Conservation (phyloP, 2,113 vertebrate genomes). For the Typhlomys cinereus region DNA sequence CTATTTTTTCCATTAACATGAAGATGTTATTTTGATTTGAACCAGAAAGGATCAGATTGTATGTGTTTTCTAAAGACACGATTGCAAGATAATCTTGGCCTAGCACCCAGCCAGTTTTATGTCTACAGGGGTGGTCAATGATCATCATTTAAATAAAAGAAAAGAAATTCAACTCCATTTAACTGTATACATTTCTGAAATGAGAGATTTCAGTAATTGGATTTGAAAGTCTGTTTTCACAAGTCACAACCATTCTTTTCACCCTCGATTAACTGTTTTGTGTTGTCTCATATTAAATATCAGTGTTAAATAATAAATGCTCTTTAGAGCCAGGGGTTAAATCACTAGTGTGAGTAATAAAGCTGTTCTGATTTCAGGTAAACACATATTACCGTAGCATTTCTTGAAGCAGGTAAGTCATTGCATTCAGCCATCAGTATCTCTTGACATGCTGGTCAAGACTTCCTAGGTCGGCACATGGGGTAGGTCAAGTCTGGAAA, state of each 20-base stretch:
- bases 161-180: not conserved
- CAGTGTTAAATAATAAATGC: constrained; percentile 40
- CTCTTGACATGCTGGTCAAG: not conserved
- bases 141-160: not conserved
- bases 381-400: not conserved
- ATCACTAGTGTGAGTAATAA: constrained; percentile 10
- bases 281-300: not conserved
- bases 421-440: not conserved
- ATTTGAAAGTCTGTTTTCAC: constrained; percentile 16
- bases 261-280: not conserved
- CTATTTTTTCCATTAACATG: not conserved
- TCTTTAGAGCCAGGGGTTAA: not conserved
- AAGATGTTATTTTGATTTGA: not conserved
- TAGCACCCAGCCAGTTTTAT: not conserved
- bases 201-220: not conserved
- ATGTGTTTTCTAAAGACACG: not conserved
- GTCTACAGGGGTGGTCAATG: not conserved
- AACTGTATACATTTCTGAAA: not conserved
- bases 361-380: not conserved
- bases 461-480: not conserved
- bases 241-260: not conserved
- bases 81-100: not conserved
- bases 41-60: not conserved
- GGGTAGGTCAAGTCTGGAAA: not conserved
- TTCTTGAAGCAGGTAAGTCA: not conserved